These are phyloP conservation scores for Hypanus sabinus DNA, from an alignment of 2,113 vertebrate genomes.

Conservation along the genomic window DNA sequence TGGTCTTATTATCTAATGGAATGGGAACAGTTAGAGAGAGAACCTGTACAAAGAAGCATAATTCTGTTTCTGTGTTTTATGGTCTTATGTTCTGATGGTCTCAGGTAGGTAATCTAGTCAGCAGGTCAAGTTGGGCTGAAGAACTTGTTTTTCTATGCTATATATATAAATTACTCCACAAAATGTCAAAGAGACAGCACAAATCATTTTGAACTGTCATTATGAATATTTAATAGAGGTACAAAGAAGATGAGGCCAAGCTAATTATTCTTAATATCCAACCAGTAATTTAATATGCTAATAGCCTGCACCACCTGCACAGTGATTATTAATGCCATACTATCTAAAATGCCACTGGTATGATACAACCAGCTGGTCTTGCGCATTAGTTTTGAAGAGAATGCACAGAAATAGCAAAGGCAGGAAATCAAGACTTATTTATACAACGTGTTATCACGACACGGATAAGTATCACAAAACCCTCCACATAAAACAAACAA, in stretches of 20 bases:
- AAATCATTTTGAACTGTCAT: constrained; percentile 33
- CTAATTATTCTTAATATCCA: constrained; percentile 37
- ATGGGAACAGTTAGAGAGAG: too few species aligned
- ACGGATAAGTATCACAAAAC: background rate
- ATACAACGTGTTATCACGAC: background rate
- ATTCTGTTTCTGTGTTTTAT: too few species aligned
- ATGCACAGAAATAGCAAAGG: background rate
- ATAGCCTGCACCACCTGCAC: constrained; percentile 13
- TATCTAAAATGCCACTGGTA: background rate
- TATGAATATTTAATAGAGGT: constrained; percentile 13
- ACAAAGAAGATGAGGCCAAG: background rate
- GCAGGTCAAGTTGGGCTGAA: too few species aligned
- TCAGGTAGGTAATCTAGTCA: background rate
- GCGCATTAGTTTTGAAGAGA: background rate
- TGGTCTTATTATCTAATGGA: too few species aligned
- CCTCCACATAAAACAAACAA: background rate
- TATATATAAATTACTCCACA: too few species aligned
- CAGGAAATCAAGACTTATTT: constrained; percentile 12
- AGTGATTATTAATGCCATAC: constrained; percentile 1
- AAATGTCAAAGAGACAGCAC: background rate
- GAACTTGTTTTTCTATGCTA: too few species aligned
- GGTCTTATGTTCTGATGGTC: too few species aligned
- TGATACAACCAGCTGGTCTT: constrained; percentile 23
- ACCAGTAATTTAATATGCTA: constrained; percentile 35
- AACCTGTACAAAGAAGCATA: too few species aligned